These are phyloP conservation scores for Araneus ventricosus DNA, from an alignment of 1,140 invertebrate genomes.

Conservation along the genomic window DNA sequence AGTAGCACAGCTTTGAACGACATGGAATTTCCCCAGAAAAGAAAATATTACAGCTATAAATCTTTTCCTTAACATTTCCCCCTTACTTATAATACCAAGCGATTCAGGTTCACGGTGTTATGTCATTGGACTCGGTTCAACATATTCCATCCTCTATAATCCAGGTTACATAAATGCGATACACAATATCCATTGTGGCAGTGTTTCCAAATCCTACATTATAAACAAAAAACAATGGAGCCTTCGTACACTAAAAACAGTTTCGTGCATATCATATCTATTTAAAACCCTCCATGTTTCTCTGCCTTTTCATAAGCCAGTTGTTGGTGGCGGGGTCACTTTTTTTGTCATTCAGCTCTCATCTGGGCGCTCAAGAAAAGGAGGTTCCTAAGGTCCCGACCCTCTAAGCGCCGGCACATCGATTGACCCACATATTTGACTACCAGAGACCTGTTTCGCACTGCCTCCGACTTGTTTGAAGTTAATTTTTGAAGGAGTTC, in stretches of 20 bases:
- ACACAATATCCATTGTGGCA: conserved; percentile 25
- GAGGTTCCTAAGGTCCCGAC: conserved; percentile 3
- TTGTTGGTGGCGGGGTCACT: neutral
- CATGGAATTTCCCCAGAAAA: neutral
- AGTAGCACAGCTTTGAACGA: neutral
- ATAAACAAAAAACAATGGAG: conserved; percentile 19
- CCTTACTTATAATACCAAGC: neutral
- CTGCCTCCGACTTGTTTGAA: conserved; percentile 1
- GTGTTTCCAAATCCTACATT: neutral
- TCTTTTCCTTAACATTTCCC: neutral
- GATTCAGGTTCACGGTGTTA: conserved; percentile 24
- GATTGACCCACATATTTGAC: conserved; percentile 31
- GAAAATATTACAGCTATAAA: neutral
- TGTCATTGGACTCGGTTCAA: neutral
- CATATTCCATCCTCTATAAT: neutral
- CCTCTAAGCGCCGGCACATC: neutral
- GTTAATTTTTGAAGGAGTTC: conserved; percentile 33
- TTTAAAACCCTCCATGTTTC: conserved; percentile 1
- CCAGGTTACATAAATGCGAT: conserved; percentile 5
- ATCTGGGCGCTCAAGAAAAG: neutral
- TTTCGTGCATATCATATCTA: conserved; percentile 31
- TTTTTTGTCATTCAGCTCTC: conserved; percentile 18
- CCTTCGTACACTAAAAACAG: neutral
- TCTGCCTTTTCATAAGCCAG: neutral
- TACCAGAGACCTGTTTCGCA: conserved; percentile 21